These are phyloP conservation scores for Helicolenus hilgendorfi DNA, from an alignment of 2,797 vertebrate genomes.

Conservation along the genomic window DNA sequence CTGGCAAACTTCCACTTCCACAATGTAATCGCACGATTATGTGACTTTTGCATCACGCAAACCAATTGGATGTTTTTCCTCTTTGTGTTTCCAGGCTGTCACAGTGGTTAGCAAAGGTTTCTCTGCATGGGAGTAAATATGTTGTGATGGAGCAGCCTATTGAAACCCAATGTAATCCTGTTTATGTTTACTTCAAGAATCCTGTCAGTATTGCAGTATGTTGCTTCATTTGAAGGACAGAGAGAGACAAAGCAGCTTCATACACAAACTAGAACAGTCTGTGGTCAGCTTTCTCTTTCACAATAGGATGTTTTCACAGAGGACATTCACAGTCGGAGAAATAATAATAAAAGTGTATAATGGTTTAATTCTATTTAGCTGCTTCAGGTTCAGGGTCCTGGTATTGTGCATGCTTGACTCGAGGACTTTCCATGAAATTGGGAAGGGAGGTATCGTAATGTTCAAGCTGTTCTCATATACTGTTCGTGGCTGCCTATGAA, in stretches of 20 bases:
- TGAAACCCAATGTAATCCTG: conserved; percentile 29
- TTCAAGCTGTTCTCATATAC: not conserved
- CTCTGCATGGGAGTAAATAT: conserved; percentile 9
- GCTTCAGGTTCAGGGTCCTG: not conserved
- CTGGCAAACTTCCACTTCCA: conserved; percentile 35
- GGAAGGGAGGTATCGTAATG: not conserved
- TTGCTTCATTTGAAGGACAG: conserved; percentile 38
- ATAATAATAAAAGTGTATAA: not conserved
- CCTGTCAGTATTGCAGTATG: conserved; percentile 20
- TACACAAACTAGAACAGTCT: not conserved
- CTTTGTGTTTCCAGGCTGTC: conserved; percentile 28
- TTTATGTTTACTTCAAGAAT: conserved; percentile 20
- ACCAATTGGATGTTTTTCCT: conserved; percentile 1
- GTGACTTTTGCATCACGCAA: conserved; percentile 29
- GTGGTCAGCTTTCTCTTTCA: not conserved
- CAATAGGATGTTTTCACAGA: not conserved
- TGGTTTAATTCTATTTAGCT: not conserved
- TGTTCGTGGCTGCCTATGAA: too few species aligned
- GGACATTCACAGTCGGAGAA: not conserved
- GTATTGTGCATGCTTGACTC: not conserved
- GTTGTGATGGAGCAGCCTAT: not conserved
- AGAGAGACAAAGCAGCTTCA: not conserved
- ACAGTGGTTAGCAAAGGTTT: conserved; percentile 31
- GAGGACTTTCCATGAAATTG: not conserved
- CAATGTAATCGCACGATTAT: conserved; percentile 7